These are phyloP conservation scores for Lycophotia porphyrea DNA, from an alignment of 2,888 invertebrate genomes.

Conservation along the genomic window DNA sequence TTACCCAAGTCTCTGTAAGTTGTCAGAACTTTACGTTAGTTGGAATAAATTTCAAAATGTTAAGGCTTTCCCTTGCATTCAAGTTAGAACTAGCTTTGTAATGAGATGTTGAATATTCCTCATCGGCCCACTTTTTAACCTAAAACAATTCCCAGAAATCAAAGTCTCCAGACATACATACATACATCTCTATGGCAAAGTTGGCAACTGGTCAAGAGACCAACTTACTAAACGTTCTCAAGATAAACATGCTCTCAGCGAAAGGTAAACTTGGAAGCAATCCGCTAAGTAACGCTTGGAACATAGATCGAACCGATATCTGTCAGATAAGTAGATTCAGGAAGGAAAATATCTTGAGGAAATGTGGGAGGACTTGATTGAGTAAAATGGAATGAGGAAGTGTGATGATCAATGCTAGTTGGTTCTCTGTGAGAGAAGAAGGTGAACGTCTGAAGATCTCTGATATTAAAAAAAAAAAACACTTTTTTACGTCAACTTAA, in stretches of 20 bases:
- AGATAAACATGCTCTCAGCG: slow-evolving; percentile 54
- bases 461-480: too few relatives aligned
- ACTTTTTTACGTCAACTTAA: background rate
- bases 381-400: background rate
- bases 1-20: background rate
- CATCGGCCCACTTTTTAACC: background rate
- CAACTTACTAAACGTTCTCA: slow-evolving; percentile 43
- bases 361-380: slow-evolving; percentile 24
- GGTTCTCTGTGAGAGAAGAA: background rate
- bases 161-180: background rate
- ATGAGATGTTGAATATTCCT: background rate
- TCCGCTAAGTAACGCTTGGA: slow-evolving; percentile 58
- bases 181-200: slow-evolving; percentile 6
- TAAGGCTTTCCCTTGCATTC: background rate
- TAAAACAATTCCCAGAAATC: slow-evolving; percentile 1
- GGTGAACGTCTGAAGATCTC: too few relatives aligned
- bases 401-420: background rate
- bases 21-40: background rate
- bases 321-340: slow-evolving; percentile 19
- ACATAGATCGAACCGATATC: slow-evolving; percentile 46
- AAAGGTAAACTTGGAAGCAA: slow-evolving; percentile 55
- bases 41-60: background rate
- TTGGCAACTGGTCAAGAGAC: slow-evolving; percentile 31
- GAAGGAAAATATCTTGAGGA: slow-evolving; percentile 24
- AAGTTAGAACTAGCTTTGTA: background rate